Percentiles rank a stretch among this genome's conserved stretches.
Evolutionary conservation across 2,888 invertebrate species (phyloP).

Genomic region (Lordiphosa andalusiaca): DNA sequence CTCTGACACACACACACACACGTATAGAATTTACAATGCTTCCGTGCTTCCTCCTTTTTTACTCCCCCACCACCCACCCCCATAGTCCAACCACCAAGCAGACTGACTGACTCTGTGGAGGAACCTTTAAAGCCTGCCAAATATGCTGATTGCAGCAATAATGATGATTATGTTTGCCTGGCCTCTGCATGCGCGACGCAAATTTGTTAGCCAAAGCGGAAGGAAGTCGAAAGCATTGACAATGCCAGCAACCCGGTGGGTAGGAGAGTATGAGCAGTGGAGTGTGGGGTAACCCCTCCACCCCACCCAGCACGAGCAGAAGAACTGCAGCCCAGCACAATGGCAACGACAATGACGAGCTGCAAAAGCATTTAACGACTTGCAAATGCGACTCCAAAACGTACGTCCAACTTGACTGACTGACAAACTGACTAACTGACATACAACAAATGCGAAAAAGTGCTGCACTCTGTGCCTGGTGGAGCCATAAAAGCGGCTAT

Average conservation of each 20-base stretch:
- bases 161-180: slow-evolving; percentile 71
- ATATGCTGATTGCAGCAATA: slow-evolving; percentile 71
- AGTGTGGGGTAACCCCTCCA: not conserved
- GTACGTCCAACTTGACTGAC: slow-evolving; percentile 28
- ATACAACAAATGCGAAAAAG: slow-evolving; percentile 52
- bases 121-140: slow-evolving; percentile 57
- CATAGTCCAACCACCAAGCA: not conserved
- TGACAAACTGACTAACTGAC: slow-evolving; percentile 48
- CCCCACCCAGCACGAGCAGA: slow-evolving; percentile 5
- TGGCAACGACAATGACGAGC: slow-evolving; percentile 44
- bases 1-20: not conserved
- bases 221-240: slow-evolving; percentile 70
- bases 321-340: slow-evolving; percentile 23
- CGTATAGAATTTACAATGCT: slow-evolving; percentile 51
- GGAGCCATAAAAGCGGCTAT: slow-evolving; percentile 8
- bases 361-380: slow-evolving; percentile 73
- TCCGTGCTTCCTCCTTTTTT: slow-evolving; percentile 31
- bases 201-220: slow-evolving; percentile 71
- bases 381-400: slow-evolving; percentile 54
- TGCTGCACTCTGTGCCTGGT: not conserved
- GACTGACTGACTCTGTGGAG: slow-evolving; percentile 3
- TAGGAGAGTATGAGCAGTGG: not conserved
- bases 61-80: not conserved
- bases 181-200: slow-evolving; percentile 66
- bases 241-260: slow-evolving; percentile 69